Evolutionary conservation across 2,113 vertebrate genomes (phyloP).

Genomic region (Embiotoca jacksoni): DNA sequence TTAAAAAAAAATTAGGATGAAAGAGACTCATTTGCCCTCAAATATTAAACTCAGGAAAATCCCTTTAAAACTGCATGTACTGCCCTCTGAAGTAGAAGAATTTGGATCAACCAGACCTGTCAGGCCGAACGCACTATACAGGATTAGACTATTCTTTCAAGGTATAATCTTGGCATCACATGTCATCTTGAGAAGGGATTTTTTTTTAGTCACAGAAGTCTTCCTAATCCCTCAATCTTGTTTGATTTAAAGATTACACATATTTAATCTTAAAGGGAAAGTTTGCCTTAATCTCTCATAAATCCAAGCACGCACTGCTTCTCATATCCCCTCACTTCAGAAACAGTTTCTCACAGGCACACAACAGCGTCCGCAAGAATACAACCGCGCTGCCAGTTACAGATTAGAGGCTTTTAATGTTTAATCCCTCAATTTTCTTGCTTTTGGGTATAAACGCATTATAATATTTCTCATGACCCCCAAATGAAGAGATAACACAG

Average conservation of each 20-base stretch:
- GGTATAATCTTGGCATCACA: conserved; percentile 60
- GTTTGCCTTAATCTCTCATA: conserved; percentile 78
- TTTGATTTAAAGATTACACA: conserved; percentile 77
- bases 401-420: conserved; percentile 55
- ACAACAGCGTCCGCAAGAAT: conserved; percentile 19
- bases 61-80: no score
- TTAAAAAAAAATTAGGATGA: not conserved
- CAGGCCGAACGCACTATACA: not conserved
- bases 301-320: conserved; percentile 55
- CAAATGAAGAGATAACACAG: conserved; percentile 22
- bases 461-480: conserved; percentile 49
- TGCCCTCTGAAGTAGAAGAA: not conserved
- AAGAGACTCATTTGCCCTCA: not conserved
- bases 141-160: conserved; percentile 61
- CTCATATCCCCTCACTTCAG: conserved; percentile 25
- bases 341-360: conserved; percentile 49
- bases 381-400: conserved; percentile 14
- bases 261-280: conserved; percentile 75
- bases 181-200: conserved; percentile 52
- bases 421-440: conserved; percentile 55
- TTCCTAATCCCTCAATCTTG: conserved; percentile 62
- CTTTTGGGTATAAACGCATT: conserved; percentile 26
- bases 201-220: conserved; percentile 47
- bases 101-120: not conserved
- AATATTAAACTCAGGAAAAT: not conserved